A percentile compares a stretch with the other conserved stretches of the same genome.
Conservation (phyloP, 2,888 invertebrate genomes). For the Hypercompe scribonia region DNA sequence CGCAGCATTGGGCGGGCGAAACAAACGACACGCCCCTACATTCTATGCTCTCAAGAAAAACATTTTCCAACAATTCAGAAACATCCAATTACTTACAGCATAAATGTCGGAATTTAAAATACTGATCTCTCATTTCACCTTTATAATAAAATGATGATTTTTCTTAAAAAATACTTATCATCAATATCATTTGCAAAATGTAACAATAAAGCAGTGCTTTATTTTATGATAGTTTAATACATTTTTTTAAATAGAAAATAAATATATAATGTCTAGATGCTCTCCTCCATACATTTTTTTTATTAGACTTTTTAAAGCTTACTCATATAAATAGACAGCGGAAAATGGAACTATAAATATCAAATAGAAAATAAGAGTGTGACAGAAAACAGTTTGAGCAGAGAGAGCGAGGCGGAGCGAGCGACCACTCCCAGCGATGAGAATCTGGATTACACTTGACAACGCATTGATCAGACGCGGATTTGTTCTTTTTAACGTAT, state of each 20-base stretch:
- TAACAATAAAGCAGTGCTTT: not conserved
- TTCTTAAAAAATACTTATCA: not conserved
- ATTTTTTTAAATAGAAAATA: not conserved
- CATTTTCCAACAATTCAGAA: constrained; percentile 43
- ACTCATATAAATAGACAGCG: not conserved
- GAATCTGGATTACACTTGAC: constrained; percentile 57
- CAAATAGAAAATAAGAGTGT: constrained; percentile 42
- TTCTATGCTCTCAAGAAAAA: constrained; percentile 32
- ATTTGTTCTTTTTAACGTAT: constrained; percentile 59
- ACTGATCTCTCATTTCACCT: not conserved
- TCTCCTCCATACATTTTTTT: not conserved
- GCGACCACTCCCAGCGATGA: constrained; percentile 65
- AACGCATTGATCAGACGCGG: constrained; percentile 65
- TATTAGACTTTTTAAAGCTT: not conserved
- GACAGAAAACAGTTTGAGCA: constrained; percentile 51
- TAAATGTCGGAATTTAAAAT: not conserved
- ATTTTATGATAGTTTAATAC: not conserved
- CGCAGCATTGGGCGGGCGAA: constrained; percentile 72
- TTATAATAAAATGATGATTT: not conserved
- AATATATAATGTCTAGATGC: not conserved
- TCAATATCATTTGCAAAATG: not conserved
- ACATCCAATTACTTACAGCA: constrained; percentile 26
- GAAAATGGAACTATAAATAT: constrained; percentile 9
- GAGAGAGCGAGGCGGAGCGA: constrained; percentile 58
- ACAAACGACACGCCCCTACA: constrained; percentile 73